These are phyloP conservation scores for Myathropa florea DNA, from an alignment of 2,888 invertebrate species.

Conservation along the genomic window DNA sequence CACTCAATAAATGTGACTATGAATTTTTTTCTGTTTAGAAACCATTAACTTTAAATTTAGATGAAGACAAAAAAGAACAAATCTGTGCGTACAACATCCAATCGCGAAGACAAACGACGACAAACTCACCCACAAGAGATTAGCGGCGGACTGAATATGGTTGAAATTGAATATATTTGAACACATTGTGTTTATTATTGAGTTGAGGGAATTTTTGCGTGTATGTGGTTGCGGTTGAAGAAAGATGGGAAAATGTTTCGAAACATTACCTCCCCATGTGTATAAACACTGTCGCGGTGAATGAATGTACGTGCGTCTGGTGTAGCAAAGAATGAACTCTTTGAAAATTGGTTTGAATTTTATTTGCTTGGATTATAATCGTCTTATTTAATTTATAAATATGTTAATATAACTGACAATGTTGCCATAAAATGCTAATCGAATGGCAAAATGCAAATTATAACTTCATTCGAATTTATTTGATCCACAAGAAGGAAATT, in stretches of 20 bases:
- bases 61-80: background rate
- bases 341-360: too few species aligned
- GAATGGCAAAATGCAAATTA: too few species aligned
- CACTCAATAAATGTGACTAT: background rate
- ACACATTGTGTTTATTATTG: background rate
- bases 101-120: background rate
- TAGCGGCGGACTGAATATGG: slow-evolving; percentile 44
- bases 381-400: too few species aligned
- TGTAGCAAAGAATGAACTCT: background rate
- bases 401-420: too few species aligned
- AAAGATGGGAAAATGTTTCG: slow-evolving; percentile 22
- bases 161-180: slow-evolving; percentile 63
- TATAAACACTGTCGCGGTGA: background rate
- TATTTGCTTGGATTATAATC: too few species aligned
- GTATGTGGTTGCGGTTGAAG: slow-evolving; percentile 10
- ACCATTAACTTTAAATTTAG: slow-evolving; percentile 3
- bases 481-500: too few species aligned
- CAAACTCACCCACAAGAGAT: slow-evolving; percentile 11
- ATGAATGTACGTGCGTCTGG: background rate
- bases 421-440: too few species aligned
- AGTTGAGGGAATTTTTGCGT: background rate
- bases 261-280: background rate
- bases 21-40: background rate
- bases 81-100: background rate
- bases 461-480: too few species aligned